These are phyloP conservation scores for Euphydryas editha DNA, from an alignment of 2,888 invertebrate species.

Conservation along the genomic window DNA sequence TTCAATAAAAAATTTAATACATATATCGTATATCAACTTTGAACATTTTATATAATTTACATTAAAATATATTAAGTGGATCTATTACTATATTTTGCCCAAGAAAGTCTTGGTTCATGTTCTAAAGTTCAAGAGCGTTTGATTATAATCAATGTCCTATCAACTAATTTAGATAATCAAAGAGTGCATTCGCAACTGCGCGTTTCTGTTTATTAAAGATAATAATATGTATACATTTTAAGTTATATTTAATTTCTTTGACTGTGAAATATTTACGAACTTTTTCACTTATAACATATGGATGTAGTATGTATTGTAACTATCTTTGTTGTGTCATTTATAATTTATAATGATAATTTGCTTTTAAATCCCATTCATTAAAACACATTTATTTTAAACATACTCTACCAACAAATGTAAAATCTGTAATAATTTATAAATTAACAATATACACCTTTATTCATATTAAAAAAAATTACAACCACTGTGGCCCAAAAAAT, in stretches of 20 bases:
- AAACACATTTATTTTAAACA: conserved; percentile 2
- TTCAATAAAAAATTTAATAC: conserved; percentile 52
- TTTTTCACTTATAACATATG: neutral
- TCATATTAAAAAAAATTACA: conserved; percentile 18
- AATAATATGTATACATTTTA: neutral
- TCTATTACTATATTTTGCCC: neutral
- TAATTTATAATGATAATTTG: neutral
- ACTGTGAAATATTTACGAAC: neutral
- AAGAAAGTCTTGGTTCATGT: neutral
- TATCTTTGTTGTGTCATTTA: neutral
- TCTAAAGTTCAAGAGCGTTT: conserved; percentile 33
- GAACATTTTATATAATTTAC: neutral
- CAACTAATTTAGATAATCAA: conserved; percentile 38
- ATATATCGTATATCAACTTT: conserved; percentile 30
- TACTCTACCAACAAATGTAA: conserved; percentile 8
- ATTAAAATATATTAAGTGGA: neutral
- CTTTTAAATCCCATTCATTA: neutral
- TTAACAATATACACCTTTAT: neutral
- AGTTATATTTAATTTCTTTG: neutral
- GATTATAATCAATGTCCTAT: conserved; percentile 31
- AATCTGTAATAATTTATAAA: conserved; percentile 8
- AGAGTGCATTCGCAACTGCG: conserved; percentile 25
- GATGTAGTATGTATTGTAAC: neutral
- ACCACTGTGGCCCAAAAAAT: conserved; percentile 5
- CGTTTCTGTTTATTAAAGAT: conserved; percentile 1